Conservation (phyloP, 2,888 invertebrate species). For the Biston stratarius region DNA sequence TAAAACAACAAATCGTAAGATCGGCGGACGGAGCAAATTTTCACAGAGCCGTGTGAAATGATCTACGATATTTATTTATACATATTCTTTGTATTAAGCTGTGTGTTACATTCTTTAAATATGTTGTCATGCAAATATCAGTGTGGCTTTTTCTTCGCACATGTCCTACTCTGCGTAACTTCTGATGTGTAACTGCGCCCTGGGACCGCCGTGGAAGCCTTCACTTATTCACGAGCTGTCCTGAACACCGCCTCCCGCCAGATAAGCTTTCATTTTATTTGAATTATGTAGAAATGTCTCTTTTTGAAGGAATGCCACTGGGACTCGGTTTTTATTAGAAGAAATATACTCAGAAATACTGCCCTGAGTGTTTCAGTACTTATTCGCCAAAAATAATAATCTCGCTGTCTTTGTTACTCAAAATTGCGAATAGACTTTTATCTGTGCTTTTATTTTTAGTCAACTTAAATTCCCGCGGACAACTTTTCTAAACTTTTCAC, state of each 20-base stretch:
- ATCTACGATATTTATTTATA: no score
- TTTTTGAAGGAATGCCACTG: background rate
- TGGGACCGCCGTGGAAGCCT: slow-evolving; percentile 19
- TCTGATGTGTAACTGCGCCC: slow-evolving; percentile 21
- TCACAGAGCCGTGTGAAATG: no score
- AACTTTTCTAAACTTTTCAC: slow-evolving; percentile 12
- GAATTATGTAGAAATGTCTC: slow-evolving; percentile 8
- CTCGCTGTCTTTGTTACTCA: background rate
- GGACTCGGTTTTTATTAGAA: background rate
- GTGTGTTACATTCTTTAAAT: no score
- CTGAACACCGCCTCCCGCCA: slow-evolving; percentile 13
- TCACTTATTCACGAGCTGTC: slow-evolving; percentile 28
- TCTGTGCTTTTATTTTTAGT: background rate
- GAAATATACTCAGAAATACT: background rate
- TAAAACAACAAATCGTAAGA: no score
- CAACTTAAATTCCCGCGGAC: no score
- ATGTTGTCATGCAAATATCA: no score
- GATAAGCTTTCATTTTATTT: slow-evolving; percentile 14
- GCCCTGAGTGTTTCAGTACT: background rate
- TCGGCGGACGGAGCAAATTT: no score
- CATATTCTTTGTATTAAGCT: no score
- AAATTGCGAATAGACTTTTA: background rate
- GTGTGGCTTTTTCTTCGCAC: background rate
- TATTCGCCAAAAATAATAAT: background rate
- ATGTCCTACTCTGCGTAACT: background rate